These are phyloP conservation scores for Diadromus collaris DNA, from an alignment of 2,888 invertebrate species.

Conservation along the genomic window DNA sequence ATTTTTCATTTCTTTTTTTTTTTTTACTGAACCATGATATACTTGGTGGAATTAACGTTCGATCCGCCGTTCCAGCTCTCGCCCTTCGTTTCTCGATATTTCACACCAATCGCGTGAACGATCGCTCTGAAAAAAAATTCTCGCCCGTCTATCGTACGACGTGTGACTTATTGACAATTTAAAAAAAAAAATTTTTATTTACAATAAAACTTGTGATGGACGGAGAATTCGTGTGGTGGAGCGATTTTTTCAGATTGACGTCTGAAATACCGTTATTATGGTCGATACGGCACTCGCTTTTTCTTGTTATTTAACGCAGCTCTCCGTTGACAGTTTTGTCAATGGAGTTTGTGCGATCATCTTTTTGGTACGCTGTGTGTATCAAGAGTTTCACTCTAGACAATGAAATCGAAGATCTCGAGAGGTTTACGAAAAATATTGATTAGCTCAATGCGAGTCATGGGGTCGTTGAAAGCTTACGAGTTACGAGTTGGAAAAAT, in stretches of 20 bases:
- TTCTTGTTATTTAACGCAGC: neutral
- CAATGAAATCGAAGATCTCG: too few species aligned
- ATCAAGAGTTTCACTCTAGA: neutral
- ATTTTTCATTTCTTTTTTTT: too few species aligned
- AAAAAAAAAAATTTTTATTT: neutral
- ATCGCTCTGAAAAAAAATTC: neutral
- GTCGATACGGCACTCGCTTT: neutral
- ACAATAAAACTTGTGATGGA: too few species aligned
- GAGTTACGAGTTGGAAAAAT: slow-evolving; percentile 19
- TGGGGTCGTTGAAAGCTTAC: slow-evolving; percentile 10
- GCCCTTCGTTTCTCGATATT: neutral
- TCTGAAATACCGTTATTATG: neutral
- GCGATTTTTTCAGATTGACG: neutral
- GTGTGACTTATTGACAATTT: neutral
- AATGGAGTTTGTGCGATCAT: neutral
- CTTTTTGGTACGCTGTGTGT: neutral
- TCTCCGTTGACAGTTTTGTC: neutral
- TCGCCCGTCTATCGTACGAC: neutral
- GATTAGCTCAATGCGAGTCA: neutral
- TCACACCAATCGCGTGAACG: neutral
- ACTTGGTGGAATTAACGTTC: slow-evolving; percentile 7
- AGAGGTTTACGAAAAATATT: too few species aligned
- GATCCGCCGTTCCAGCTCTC: neutral
- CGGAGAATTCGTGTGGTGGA: neutral
- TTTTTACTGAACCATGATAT: slow-evolving; percentile 43